Evolutionary conservation across 2,113 vertebrate species (phyloP).

Genomic region (Geococcyx californianus): DNA sequence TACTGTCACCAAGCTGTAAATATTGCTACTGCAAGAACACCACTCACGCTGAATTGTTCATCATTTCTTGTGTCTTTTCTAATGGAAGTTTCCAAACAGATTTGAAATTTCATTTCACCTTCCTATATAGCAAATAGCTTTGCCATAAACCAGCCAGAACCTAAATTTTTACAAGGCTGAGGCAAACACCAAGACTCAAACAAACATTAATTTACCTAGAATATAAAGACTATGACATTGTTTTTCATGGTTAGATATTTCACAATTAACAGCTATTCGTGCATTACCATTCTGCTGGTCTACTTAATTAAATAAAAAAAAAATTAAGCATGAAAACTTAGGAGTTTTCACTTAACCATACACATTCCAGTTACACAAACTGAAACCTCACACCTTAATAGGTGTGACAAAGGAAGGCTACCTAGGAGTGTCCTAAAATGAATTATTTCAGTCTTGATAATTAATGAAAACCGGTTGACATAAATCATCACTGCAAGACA

Average conservation of each 20-base stretch:
- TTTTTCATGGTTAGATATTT: neutral
- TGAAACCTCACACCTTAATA: neutral
- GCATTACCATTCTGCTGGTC: neutral
- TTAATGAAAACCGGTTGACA: no score
- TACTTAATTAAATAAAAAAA: neutral
- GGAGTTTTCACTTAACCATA: neutral
- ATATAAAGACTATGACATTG: neutral
- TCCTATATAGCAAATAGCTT: neutral
- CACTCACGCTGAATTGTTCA: neutral
- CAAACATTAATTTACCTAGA: neutral
- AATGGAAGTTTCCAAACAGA: neutral
- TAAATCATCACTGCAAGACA: neutral
- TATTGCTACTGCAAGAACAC: neutral
- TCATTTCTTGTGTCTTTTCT: neutral
- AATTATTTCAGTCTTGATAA: neutral
- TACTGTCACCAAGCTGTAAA: neutral
- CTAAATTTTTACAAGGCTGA: neutral
- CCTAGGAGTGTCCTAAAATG: no score
- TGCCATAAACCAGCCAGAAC: neutral
- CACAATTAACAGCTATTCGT: neutral
- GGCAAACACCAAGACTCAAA: neutral
- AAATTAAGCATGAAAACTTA: accelerated
- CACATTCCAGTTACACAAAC: neutral
- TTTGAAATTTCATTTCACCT: neutral
- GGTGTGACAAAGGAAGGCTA: neutral